Base-by-base conservation (phyloP, 2,888 invertebrate genomes). In the Epiperipatus broadwayi region DNA sequence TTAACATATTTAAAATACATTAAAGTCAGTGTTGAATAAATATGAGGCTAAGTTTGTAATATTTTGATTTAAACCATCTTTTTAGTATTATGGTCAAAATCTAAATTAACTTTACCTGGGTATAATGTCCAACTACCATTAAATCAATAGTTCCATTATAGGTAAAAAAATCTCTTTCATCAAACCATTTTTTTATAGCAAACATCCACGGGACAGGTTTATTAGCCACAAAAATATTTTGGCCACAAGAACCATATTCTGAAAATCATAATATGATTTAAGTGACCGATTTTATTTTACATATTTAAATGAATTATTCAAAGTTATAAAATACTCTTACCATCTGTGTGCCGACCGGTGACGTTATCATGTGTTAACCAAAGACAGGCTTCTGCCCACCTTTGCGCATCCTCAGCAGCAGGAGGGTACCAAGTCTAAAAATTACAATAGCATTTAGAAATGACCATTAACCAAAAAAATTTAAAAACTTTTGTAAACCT, bases 201-300 rank as follows among this genome's bases (percentile, higher is more conserved):
- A 78, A 79, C 49, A 75, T 71, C 79, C 79, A 80, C 21, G 78
- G 76, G 18, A 78, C 76, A 60, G 73, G 72, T 46, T 74, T 72
- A 2, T 75, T 70, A n/a, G 78, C 69, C 19, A 78, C 73, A 55
- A 79, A 80, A 42, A 80, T 72, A 57, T 80, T 80, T 57, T 80
- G 79, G 2, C 79, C 80, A 52, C 79, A 79, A 20, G 69, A 60
- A 21, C 79, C 79, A 46, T 72, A 72, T 42, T 67, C 61, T 12
- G 28, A 12, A 34, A 15, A 21, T 19, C 18, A 34, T 40, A 38
- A 29, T 21, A 21, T 15, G 5, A 34, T 20, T 10, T 34, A 34
- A 10, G 12, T 34, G 12, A 7, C 7, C 5, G 10, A n/a, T 31
- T 12, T 10, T 14, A 7, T 31, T 31, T 31, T 31, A n/a, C n/a